Evolutionary conservation across 2,797 vertebrate genomes (phyloP), one percentile per base, ranked within the genome.

Genomic region (Clarias pachynema): DNA sequence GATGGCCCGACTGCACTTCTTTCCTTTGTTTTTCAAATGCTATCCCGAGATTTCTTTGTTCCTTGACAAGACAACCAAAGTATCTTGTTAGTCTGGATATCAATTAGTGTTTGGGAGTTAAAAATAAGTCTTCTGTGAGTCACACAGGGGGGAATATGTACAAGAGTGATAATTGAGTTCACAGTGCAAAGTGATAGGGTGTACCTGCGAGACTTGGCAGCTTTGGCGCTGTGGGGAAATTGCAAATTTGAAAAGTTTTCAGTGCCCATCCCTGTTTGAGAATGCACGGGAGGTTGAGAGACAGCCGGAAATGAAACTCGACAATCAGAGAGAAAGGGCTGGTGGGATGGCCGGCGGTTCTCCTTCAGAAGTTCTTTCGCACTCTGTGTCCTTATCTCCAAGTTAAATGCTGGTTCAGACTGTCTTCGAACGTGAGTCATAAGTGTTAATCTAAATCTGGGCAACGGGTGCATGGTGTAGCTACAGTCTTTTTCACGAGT

Each of bases 81-180:
- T 59, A 62, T 49, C 56, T 57, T 37, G 80, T 86, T 84, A 81
- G 63, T 56, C 22, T 82, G 56, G 66, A 84, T 83, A 89, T 95
- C 92, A 94, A 93, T 94, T 94, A 94, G 88, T 90, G 90, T 83
- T 89, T 89, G 86, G 87, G 89, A 90, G 92, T 91, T 95, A 96
- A 95, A 95, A 95, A 95, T 95, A 95, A 88, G 82, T 82, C 70
- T 84, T 78, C 79, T 63, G 84, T 3, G 49, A 86, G 69, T 74
- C 84, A 66, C 84, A 60, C 24, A 44, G 68, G 65, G 62, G 53
- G 29, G 84, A 88, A 89, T 91, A 91, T 91, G 89, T 93, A 90
- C 84, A 79, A 78, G 89, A 93, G 94, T 94, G 95, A 94, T 95
- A 96, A 96, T 95, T 96, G 95, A 94, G 94, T 95, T 95, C 95